Evolutionary conservation across 53 echinoderm and acorn worm species (phyloP), one percentile per base, ranked within the genome.

Genomic region (Holothuria leucospilota): DNA sequence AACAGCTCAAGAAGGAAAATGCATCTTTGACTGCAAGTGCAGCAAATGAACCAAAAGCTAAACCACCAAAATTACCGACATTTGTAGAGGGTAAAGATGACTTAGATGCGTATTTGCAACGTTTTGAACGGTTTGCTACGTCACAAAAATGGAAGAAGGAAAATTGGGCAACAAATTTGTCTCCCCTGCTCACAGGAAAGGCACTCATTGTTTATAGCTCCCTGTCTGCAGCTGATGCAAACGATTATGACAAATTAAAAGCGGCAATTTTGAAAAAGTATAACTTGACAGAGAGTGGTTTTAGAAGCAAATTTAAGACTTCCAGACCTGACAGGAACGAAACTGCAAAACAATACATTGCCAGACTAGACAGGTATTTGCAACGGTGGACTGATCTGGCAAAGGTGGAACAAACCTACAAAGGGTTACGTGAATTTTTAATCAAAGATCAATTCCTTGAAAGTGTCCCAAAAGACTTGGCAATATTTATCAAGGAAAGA

Each of bases 11-110:
- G 28, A 64, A 28, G 8, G 64, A 64, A 5, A 28, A 64, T 13
- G 49, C 49, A 49, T 49, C 49, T 49, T 49, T 49, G 6, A 49
- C 9, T 28, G 64, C 64, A 0, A 0, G 8, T 64, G n/a, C n/a
- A n/a, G n/a, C n/a, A n/a, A 23, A 23, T 25, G 28, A 64, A 5
- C 28, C 64, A 28, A 64, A 28, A 16, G 64, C 64, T 25, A 6
- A 64, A 64, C 84, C 13, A 2, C 68, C 66, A 2, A 84, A 67
- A 71, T 20, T 66, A 16, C 84, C 84, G 4, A 39, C 7, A 27
- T 84, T 84, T 67, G 58, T 58, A 39, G 86, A 86, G 29, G 73
- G 34, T n/a, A 86, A 52, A 23, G 60, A 86, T 71, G 60, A 86
- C 25, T 77, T 86, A 59, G 86, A 86, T 60, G 86, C 86, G 4